These are phyloP conservation scores for Chlamydotis undulata DNA, from an alignment of 2,113 vertebrate genomes.

Conservation along the genomic window DNA sequence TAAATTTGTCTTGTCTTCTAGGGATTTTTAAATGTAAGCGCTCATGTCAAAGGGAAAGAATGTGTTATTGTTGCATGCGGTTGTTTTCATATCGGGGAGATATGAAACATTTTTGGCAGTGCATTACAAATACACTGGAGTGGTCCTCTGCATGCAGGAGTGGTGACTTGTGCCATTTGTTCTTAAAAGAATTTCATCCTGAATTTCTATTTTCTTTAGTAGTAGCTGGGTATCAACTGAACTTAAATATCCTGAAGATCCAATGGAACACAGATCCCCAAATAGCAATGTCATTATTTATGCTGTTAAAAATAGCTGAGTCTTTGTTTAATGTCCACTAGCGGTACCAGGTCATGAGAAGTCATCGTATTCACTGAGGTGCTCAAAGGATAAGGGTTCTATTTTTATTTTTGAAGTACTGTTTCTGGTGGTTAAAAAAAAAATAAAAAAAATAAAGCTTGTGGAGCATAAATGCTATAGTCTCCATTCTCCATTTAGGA, in stretches of 20 bases:
- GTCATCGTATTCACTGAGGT: background rate
- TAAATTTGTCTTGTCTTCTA: background rate
- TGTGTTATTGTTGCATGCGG: background rate
- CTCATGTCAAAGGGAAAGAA: background rate
- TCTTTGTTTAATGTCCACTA: background rate
- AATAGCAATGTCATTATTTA: background rate
- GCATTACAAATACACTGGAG: background rate
- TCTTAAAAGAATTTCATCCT: background rate
- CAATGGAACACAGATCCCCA: background rate
- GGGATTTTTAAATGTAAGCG: background rate
- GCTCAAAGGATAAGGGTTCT: background rate
- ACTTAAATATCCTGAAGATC: background rate
- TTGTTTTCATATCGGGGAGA: background rate
- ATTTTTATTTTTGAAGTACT: background rate
- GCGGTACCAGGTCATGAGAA: background rate
- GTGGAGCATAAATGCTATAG: background rate
- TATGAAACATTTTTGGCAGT: background rate
- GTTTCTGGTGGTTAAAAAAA: too few species aligned
- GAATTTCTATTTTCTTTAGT: background rate
- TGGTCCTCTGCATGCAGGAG: background rate
- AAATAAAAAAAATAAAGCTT: too few species aligned
- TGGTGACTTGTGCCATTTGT: background rate
- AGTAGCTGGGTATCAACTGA: background rate
- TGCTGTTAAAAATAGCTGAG: background rate
- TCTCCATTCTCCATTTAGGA: background rate